Evolutionary conservation across 2,888 invertebrate genomes (phyloP).

Genomic region (Actias luna): DNA sequence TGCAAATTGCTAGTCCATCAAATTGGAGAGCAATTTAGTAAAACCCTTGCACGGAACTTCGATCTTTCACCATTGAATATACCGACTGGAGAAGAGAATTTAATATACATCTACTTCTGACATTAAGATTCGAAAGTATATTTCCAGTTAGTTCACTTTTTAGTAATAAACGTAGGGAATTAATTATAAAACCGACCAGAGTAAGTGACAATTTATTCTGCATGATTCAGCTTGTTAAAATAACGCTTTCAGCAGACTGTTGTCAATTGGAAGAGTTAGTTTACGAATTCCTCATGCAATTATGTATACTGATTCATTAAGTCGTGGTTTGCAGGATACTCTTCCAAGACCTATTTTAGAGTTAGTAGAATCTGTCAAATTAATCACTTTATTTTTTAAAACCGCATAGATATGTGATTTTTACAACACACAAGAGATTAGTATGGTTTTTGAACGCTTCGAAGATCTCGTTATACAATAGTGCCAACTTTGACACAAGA

Average conservation of each 20-base stretch:
- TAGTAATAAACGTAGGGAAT: not conserved
- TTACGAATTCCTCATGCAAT: not conserved
- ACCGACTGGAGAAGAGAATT: no score
- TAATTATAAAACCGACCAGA: not conserved
- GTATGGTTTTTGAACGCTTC: no score
- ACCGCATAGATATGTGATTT: no score
- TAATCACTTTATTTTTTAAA: no score
- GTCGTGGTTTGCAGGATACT: not conserved
- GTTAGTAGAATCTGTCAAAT: no score
- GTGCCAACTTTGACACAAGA: no score
- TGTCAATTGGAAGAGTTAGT: not conserved
- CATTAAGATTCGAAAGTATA: not conserved
- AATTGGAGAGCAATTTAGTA: no score
- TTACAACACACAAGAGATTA: no score
- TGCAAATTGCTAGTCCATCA: no score
- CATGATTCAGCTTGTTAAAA: constrained; percentile 5
- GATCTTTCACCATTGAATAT: no score
- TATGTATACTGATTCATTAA: not conserved
- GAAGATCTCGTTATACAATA: no score
- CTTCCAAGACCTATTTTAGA: not conserved
- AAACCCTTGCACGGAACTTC: no score
- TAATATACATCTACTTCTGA: not conserved
- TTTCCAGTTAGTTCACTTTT: not conserved
- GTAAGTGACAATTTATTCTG: not conserved
- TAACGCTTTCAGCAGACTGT: not conserved